Base-by-base conservation (phyloP, 2,888 invertebrate genomes). In the Leptinotarsa tumamoca region DNA sequence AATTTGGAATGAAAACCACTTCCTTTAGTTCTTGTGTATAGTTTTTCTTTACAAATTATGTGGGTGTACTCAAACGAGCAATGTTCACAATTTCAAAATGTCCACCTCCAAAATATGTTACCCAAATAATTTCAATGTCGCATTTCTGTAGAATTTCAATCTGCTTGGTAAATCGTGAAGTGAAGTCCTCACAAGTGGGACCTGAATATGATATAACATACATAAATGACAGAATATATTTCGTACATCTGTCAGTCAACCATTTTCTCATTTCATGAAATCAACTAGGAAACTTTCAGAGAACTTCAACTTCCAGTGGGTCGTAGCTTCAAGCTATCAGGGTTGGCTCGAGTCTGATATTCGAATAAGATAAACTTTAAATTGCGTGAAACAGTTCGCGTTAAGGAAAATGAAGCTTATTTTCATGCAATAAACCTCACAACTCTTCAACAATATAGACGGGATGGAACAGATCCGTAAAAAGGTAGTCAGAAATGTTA, bases 301-400 rank as follows among this genome's bases (percentile, higher is more conserved):
- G 7, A 63, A 33, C 33, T 33, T 33, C 63, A 52, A 52, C 33
- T 63, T 63, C 13, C 63, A 58, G 21, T 63, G 17, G 4, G 63
- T 33, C 63, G 63, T 58, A 21, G 18, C 58, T 58, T 58, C 18
- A 14, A 33, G 43, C 63, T n/a, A 63, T 63, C 33, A 63, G 23
- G 14, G 23, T 63, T 17, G 33, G 4, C 58, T 58, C 58, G 21
- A 15, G 23, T 63, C 27, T 33, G 10, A 63, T 33, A 63, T 63
- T n/a, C 33, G 43, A 63, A 10, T 63, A 17, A 33, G 5, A n/a
- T 58, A 18, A 63, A 63, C 63, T 63, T 43, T 33, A 63, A 63
- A 43, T 63, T 4, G 43, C 13, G n/a, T 63, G 63, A 43, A n/a
- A 63, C 27, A 17, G 63, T 63, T 27, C n/a, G 3, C 13, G 27